phyloP scores from a whole-genome alignment of 2,797 vertebrate species.

The Anableps anableps region DNA sequence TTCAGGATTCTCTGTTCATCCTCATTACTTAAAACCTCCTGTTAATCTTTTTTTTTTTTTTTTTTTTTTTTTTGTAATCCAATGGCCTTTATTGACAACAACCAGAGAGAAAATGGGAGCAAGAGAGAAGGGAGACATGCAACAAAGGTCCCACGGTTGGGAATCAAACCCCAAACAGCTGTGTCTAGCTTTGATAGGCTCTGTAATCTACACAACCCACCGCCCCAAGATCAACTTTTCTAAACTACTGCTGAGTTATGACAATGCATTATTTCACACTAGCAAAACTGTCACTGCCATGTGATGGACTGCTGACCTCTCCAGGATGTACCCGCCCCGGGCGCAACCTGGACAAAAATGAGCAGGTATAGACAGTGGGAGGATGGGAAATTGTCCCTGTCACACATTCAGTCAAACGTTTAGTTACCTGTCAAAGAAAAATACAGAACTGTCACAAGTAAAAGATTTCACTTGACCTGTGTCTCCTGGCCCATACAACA shows the following conservation, averaged over 20 bases:
- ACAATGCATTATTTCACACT: neutral
- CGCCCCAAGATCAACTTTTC: neutral
- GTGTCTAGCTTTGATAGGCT: neutral
- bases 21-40: neutral
- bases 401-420: neutral
- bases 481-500: constrained; percentile 40
- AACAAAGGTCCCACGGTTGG: neutral
- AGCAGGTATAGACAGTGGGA: neutral
- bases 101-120: neutral
- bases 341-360: neutral
- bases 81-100: neutral
- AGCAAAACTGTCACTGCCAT: neutral
- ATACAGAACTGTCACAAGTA: neutral
- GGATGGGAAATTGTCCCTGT: neutral
- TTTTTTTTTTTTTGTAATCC: neutral
- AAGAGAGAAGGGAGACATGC: neutral
- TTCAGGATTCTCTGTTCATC: neutral
- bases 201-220: neutral
- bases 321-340: neutral
- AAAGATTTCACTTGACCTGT: constrained; percentile 46
- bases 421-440: constrained; percentile 4
- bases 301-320: neutral
- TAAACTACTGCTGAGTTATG: neutral
- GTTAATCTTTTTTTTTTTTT: neutral
- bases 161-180: neutral